Evolutionary conservation across 1,140 invertebrate species (phyloP), one percentile per base, ranked within the genome.

Genomic region (Drosophila hydei): DNA sequence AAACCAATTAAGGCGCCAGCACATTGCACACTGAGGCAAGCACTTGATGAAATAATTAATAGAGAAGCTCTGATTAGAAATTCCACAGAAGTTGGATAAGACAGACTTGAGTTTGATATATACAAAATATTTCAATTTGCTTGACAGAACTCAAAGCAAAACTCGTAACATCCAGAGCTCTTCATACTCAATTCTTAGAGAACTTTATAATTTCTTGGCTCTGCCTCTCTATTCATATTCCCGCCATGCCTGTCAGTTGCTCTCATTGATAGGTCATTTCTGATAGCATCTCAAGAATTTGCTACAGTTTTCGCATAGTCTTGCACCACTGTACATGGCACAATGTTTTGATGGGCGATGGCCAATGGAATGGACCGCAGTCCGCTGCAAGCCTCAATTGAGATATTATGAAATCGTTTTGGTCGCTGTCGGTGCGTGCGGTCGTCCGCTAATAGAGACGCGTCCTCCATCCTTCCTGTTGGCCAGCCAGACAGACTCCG

Each of bases 391-490:
- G 64, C 42, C 40, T 81, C 81, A 85, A 85, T 85, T 85, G 81
- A 85, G 81, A 85, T 85, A 85, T 85, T 85, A 85, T 78, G 78
- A 85, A 78, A 85, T 81, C 71, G 75, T 67, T 76, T 75, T 72
- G 47, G 68, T 42, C 54, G 36, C 72, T 54, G 56, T 43, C 58
- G 71, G 81, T 84, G 80, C 80, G 80, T 84, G 83, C 83, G 81
- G 81, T 87, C 71, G 48, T 62, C 67, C 54, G 25, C 71, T 75
- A 80, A 80, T 87, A 80, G 56, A 80, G 81, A 85, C 62, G 77
- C 74, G 81, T 80, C 81, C 81, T 62, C 50, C 62, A 62, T 78
- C 61, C 65, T 75, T 64, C 14, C 42, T 30, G 55, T 47, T 38
- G 52, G 1, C 36, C 16, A 12, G 5, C 36, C 4, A 63, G 27